Evolutionary conservation across 2,888 invertebrate species (phyloP).

Genomic region (Himalopsyche kuldschensis): DNA sequence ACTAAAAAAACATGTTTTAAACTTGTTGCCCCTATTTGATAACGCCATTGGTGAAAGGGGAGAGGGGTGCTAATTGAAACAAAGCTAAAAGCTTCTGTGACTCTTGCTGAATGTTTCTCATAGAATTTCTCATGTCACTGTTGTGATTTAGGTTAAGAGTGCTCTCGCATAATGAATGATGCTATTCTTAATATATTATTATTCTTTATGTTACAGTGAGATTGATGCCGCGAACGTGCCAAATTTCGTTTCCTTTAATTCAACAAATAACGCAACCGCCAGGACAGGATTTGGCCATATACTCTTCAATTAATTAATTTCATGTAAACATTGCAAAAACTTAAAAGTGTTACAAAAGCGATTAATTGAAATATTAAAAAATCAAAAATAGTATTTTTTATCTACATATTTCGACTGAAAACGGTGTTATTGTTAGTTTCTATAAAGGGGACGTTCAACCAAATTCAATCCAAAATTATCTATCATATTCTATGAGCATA

Average conservation of each 20-base stretch:
- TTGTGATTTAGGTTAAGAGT: background rate
- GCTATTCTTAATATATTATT: background rate
- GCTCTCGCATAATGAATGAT: background rate
- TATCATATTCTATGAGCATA: too few relatives aligned
- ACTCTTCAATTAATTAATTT: background rate
- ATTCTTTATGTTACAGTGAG: background rate
- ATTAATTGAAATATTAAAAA: too few relatives aligned
- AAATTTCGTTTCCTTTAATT: background rate
- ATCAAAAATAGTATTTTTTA: too few relatives aligned
- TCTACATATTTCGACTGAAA: too few relatives aligned
- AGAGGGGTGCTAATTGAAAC: conserved; percentile 37
- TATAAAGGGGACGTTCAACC: too few relatives aligned
- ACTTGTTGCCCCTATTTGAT: too few relatives aligned
- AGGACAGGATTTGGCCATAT: background rate
- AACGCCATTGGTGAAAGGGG: background rate
- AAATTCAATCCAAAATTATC: too few relatives aligned
- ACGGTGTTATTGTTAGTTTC: too few relatives aligned
- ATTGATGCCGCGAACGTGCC: background rate
- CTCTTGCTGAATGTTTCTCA: background rate
- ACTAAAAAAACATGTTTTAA: too few relatives aligned
- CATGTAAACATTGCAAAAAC: too few relatives aligned
- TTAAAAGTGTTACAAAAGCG: too few relatives aligned
- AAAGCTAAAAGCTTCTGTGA: conserved; percentile 27
- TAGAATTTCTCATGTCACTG: background rate
- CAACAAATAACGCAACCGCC: background rate